These are phyloP conservation scores for Drosophila prolongata DNA, from an alignment of 2,888 invertebrate genomes.

Conservation along the genomic window DNA sequence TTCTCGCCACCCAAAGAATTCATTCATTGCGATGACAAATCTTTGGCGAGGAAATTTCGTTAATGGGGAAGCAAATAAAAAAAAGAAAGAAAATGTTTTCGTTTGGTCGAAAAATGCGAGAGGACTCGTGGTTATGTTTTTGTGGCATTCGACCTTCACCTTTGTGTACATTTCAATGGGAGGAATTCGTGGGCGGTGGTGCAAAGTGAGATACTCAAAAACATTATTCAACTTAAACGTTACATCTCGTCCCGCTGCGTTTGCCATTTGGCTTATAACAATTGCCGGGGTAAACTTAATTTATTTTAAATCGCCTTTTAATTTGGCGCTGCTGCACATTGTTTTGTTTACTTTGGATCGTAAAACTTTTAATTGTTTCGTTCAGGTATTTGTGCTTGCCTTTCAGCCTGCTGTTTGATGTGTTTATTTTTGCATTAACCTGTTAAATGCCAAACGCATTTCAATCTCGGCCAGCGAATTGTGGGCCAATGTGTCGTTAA, in stretches of 20 bases:
- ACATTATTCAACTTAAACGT: slow-evolving; percentile 30
- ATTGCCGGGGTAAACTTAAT: slow-evolving; percentile 69
- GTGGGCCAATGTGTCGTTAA: slow-evolving; percentile 68
- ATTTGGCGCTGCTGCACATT: slow-evolving; percentile 60
- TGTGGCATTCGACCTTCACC: slow-evolving; percentile 63
- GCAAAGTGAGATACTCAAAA: slow-evolving; percentile 24
- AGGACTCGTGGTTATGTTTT: slow-evolving; percentile 11
- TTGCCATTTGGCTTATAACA: slow-evolving; percentile 59
- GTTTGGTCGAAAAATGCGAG: background rate
- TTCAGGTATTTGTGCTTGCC: slow-evolving; percentile 46
- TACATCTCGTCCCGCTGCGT: slow-evolving; percentile 32
- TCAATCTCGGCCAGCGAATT: slow-evolving; percentile 47
- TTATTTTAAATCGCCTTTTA: slow-evolving; percentile 79
- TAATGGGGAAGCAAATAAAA: slow-evolving; percentile 45
- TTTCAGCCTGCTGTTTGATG: slow-evolving; percentile 32
- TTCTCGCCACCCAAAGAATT: slow-evolving; percentile 6
- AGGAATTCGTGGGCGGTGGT: background rate
- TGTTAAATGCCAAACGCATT: slow-evolving; percentile 72
- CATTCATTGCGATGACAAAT: slow-evolving; percentile 62
- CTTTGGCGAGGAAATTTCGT: slow-evolving; percentile 52
- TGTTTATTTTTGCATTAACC: slow-evolving; percentile 69
- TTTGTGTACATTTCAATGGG: slow-evolving; percentile 49
- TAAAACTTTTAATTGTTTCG: slow-evolving; percentile 71
- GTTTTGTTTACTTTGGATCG: slow-evolving; percentile 64
- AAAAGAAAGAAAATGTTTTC: slow-evolving; percentile 44